These are phyloP conservation scores for Temnothorax unifasciatus DNA, from an alignment of 2,888 invertebrate species.

Conservation along the genomic window DNA sequence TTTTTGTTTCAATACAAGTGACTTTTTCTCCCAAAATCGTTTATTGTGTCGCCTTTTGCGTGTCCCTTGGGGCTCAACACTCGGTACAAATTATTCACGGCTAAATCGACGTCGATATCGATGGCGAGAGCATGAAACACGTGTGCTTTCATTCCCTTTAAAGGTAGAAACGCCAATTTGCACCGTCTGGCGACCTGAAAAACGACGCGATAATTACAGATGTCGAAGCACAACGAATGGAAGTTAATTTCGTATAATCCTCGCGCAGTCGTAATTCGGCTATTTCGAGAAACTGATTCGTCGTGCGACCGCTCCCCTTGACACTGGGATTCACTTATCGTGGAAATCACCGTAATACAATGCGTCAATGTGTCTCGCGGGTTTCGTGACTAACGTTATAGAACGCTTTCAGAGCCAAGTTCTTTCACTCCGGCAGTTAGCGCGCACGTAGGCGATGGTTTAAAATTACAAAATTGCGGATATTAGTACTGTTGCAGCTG, in stretches of 20 bases:
- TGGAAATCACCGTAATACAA: conserved; percentile 62
- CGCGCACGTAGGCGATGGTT: conserved; percentile 50
- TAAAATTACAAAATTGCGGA: conserved; percentile 71
- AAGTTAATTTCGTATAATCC: conserved; percentile 23
- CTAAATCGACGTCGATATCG: conserved; percentile 12
- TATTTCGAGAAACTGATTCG: conserved; percentile 42
- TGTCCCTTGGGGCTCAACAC: background rate
- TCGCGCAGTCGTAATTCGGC: conserved; percentile 12
- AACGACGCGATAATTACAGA: conserved; percentile 39
- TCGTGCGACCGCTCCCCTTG: conserved; percentile 35
- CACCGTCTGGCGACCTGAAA: conserved; percentile 5
- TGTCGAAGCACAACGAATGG: conserved; percentile 14
- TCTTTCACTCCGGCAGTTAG: conserved; percentile 60
- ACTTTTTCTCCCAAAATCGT: background rate
- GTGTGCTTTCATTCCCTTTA: conserved; percentile 3
- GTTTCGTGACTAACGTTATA: conserved; percentile 72
- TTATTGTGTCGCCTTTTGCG: background rate
- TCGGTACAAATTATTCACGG: background rate
- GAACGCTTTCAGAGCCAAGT: conserved; percentile 62
- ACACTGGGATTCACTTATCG: conserved; percentile 63
- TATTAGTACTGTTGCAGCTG: conserved; percentile 65
- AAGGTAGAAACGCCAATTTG: conserved; percentile 22
- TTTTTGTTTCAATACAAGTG: background rate
- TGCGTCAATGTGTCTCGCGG: conserved; percentile 59
- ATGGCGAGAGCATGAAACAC: background rate